These are phyloP conservation scores for Rhaphigaster nebulosa DNA, from an alignment of 2,888 invertebrate genomes.

Conservation along the genomic window DNA sequence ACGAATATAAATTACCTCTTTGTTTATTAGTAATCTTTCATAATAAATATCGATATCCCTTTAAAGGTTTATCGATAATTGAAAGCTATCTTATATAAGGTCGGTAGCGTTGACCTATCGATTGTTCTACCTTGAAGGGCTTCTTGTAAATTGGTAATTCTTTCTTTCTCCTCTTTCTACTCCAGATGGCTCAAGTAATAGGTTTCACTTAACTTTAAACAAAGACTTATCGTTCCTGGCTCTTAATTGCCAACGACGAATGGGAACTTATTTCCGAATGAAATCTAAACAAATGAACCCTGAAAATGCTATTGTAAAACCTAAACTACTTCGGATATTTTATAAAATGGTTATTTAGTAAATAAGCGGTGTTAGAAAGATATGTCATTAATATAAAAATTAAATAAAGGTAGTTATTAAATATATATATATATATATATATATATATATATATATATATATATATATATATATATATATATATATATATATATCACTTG, in stretches of 20 bases:
- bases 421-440: too few species aligned
- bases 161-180: not conserved
- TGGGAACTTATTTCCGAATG: not conserved
- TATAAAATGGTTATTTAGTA: not conserved
- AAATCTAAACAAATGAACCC: not conserved
- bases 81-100: not conserved
- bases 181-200: not conserved
- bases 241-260: not conserved
- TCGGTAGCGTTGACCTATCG: not conserved
- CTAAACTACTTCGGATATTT: not conserved
- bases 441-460: too few species aligned
- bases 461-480: too few species aligned
- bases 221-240: not conserved
- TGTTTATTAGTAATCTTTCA: too few species aligned
- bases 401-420: too few species aligned
- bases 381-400: too few species aligned
- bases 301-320: not conserved
- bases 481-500: too few species aligned
- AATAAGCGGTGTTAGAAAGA: too few species aligned
- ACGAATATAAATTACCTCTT: too few species aligned
- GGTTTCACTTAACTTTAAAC: not conserved
- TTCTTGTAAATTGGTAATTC: conserved; percentile 37
- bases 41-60: not conserved
- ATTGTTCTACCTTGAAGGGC: not conserved
- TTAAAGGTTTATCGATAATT: not conserved